These are phyloP conservation scores for Tamias sibiricus DNA, from an alignment of 2,113 vertebrate genomes.

Conservation along the genomic window DNA sequence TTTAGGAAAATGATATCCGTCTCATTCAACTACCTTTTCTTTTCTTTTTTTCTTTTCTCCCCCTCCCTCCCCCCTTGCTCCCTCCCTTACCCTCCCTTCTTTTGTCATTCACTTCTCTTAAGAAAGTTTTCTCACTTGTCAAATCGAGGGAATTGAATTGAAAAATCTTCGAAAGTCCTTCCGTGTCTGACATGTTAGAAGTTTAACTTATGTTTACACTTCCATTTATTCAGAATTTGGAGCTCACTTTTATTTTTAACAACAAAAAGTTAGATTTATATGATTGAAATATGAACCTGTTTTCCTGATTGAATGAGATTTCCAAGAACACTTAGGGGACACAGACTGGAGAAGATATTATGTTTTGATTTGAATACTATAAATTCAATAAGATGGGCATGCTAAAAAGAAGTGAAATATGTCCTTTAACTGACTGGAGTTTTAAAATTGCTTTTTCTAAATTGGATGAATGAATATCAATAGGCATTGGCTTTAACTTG, in stretches of 20 bases:
- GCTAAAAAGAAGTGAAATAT: background rate
- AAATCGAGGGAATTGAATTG: background rate
- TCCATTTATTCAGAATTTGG: background rate
- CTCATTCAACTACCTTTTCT: too few relatives aligned
- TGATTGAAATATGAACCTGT: constrained; percentile 7
- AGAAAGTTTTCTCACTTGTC: background rate
- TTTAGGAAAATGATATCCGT: too few relatives aligned
- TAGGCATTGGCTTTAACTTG: background rate
- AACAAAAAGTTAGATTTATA: background rate
- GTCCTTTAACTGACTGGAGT: background rate
- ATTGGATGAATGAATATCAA: constrained; percentile 17
- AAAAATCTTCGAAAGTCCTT: background rate
- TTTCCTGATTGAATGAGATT: constrained; percentile 17
- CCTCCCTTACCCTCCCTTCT: too few relatives aligned
- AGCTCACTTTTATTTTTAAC: background rate
- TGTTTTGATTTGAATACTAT: constrained; percentile 49
- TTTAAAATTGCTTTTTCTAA: constrained; percentile 52
- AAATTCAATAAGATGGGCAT: background rate
- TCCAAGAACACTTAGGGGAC: constrained; percentile 23
- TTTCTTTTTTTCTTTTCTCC: too few relatives aligned
- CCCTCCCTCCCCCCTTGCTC: too few relatives aligned
- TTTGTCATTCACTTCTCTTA: background rate
- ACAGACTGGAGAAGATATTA: background rate
- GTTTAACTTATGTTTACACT: background rate
- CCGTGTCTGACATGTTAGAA: background rate